Conservation (phyloP, 2,888 invertebrate genomes). For the Corythucha ciliata region DNA sequence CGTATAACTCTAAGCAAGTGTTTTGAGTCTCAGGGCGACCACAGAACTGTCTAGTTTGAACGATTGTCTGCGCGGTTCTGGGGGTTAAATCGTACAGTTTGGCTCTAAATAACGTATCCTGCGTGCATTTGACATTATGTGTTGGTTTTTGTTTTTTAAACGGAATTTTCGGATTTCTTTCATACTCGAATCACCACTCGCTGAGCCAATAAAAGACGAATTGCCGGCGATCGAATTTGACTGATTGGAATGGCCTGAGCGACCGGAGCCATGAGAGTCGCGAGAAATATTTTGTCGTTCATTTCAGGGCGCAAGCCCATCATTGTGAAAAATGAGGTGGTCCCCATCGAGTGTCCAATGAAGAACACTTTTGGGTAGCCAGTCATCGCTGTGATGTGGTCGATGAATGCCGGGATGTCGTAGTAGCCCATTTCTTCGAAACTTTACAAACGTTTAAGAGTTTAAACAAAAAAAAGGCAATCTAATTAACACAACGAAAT, state of each 20-base stretch:
- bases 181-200: no score
- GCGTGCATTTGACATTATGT: no score
- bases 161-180: no score
- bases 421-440: conserved; percentile 70
- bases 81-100: not conserved
- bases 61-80: not conserved
- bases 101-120: not conserved
- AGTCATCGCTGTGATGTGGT: conserved; percentile 51
- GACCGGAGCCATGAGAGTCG: conserved; percentile 57
- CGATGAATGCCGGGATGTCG: conserved; percentile 75
- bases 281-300: conserved; percentile 50
- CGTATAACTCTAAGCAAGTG: not conserved
- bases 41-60: not conserved
- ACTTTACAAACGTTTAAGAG: conserved; percentile 8
- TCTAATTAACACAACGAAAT: no score
- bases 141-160: no score
- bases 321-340: conserved; percentile 61
- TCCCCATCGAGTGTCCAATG: conserved; percentile 85
- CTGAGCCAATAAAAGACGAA: no score
- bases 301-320: conserved; percentile 57
- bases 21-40: not conserved
- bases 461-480: no score
- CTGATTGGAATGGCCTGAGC: no score
- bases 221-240: no score
- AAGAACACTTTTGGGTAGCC: conserved; percentile 53